These are phyloP conservation scores for Xenus cinereus DNA, from an alignment of 2,113 vertebrate species.

Conservation along the genomic window DNA sequence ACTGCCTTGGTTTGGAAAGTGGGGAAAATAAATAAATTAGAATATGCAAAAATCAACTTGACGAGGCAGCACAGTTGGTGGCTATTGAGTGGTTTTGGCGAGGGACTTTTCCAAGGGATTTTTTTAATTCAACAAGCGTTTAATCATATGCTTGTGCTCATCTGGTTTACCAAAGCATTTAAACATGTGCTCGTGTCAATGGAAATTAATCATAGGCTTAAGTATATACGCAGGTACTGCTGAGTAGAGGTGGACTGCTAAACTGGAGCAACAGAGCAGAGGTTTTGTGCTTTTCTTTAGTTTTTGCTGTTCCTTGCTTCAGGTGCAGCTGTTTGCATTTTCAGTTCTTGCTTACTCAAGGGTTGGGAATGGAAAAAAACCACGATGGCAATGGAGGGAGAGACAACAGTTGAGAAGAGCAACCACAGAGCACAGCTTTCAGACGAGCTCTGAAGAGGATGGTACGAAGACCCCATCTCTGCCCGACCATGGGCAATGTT, in stretches of 20 bases:
- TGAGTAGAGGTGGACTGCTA: not conserved
- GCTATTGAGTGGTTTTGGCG: not conserved
- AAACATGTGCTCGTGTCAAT: not conserved
- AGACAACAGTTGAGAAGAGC: not conserved
- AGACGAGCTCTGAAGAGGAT: not conserved
- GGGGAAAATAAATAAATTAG: not conserved
- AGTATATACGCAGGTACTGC: not conserved
- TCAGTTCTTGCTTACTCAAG: accelerated
- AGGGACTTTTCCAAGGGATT: not conserved
- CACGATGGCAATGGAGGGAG: too few relatives aligned
- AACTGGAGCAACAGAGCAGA: not conserved
- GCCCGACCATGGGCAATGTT: not conserved
- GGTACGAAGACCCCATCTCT: accelerated
- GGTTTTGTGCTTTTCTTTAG: accelerated
- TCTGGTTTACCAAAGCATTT: not conserved
- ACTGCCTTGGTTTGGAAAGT: not conserved
- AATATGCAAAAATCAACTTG: not conserved
- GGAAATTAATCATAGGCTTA: not conserved
- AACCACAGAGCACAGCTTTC: not conserved
- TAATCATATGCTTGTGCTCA: not conserved
- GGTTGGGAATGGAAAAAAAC: not conserved
- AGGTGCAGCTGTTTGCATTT: not conserved
- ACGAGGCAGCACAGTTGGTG: not conserved
- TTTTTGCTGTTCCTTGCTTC: not conserved
- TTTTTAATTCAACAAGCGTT: not conserved